Base-by-base conservation (phyloP, 2,797 vertebrate genomes). In the Xyrichtys novacula region DNA sequence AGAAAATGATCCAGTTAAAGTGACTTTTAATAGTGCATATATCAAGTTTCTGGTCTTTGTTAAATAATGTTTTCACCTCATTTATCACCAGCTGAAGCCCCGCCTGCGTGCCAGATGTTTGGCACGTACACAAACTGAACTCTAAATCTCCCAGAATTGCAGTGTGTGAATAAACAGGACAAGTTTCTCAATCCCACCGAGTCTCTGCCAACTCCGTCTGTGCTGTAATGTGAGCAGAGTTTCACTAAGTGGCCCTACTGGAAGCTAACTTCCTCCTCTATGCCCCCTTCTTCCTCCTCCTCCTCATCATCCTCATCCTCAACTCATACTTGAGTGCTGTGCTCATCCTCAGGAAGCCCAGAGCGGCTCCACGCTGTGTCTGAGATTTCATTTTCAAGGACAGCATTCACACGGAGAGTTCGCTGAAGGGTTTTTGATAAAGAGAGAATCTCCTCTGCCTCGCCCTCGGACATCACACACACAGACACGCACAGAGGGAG, bases 401-500 rank as follows among this genome's bases (percentile, higher is more conserved):
- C 59, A 7, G 61, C 67, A 81, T 85, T 90, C 79, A 86, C 74
- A 53, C 52, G 17, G 44, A 12, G 23, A 25, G 54, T 49, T 47
- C 0, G 20, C 78, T 46, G 3, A 48, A 50, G 78, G 68, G 65
- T 44, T 74, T 76, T 42, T 67, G 80, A 87, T 72, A 78, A 72
- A 74, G 74, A 54, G 40, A 85, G 69, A 80, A 70, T 25, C 71
- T 47, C 50, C 60, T 69, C 63, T 3, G 4, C 14, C 52, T 57
- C 58, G 5, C 71, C 83, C 70, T 70, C 53, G 20, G 56, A 23
- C 49, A 31, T 4, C 56, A 71, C 20, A 17, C 69, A 76, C 61
- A 91, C 89, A 91, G 84, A 6, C 10, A 34, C n/a, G n/a, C n/a
- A n/a, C n/a, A n/a, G n/a, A 91, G 85, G 76, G 29, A 40, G 4